phyloP scores from a whole-genome alignment of 2,797 vertebrate genomes.

The Mormyrus hasselquistii region DNA sequence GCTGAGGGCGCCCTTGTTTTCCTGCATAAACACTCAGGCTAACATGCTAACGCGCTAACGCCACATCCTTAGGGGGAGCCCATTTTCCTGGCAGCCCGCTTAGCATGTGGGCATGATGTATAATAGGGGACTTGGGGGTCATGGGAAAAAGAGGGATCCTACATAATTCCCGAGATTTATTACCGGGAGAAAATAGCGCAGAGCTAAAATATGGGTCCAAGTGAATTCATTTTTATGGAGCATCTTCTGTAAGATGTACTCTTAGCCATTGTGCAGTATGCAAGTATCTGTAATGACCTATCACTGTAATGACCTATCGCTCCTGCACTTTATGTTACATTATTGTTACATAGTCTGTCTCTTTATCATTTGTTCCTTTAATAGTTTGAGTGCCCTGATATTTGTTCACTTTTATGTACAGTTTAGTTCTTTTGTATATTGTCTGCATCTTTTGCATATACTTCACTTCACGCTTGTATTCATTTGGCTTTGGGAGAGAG shows the following conservation, averaged over 20 bases:
- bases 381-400: neutral
- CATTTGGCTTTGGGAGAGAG: neutral
- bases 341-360: neutral
- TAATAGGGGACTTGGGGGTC: neutral
- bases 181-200: neutral
- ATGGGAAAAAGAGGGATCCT: neutral
- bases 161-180: neutral
- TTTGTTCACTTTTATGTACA: neutral
- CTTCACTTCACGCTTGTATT: neutral
- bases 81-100: neutral
- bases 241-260: neutral
- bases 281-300: neutral
- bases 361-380: neutral
- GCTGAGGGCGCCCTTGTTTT: neutral
- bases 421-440: neutral
- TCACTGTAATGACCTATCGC: neutral
- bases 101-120: neutral
- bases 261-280: neutral
- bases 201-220: neutral
- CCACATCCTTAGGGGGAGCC: neutral
- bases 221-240: neutral
- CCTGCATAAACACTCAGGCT: neutral
- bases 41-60: neutral
- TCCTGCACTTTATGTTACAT: neutral
- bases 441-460: neutral